A percentile compares a stretch with the other conserved stretches of the same genome.
These are phyloP conservation scores for Agonopterix alstromeriana DNA, from an alignment of 2,888 invertebrate genomes.

Conservation along the genomic window DNA sequence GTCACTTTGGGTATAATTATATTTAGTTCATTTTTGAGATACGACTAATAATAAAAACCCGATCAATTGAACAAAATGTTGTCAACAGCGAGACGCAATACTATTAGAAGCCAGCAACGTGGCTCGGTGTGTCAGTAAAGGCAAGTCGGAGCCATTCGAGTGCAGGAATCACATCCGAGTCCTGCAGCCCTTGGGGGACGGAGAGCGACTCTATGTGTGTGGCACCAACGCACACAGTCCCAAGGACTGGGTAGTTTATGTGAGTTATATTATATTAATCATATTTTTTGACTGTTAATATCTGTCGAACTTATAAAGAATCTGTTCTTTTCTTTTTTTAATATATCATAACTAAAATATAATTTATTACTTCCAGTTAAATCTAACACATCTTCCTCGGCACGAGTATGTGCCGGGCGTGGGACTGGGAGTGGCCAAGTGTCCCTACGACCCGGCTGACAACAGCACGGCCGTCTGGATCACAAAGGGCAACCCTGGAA, in stretches of 20 bases:
- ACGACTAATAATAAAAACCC: neutral
- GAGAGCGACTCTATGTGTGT: constrained; percentile 77
- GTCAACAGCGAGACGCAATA: constrained; percentile 69
- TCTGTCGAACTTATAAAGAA: neutral
- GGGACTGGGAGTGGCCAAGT: constrained; percentile 82
- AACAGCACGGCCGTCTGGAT: constrained; percentile 86
- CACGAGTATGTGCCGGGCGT: constrained; percentile 79
- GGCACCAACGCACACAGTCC: constrained; percentile 81
- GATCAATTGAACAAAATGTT: neutral
- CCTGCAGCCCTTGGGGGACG: constrained; percentile 80
- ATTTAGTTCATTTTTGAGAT: neutral
- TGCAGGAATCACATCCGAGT: constrained; percentile 80
- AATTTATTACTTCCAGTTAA: constrained; percentile 44
- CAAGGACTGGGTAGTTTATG: constrained; percentile 79
- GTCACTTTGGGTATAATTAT: too few relatives aligned
- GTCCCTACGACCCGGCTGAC: constrained; percentile 84
- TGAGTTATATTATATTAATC: constrained; percentile 38
- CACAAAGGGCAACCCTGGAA: constrained; percentile 81
- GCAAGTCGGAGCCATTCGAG: constrained; percentile 80
- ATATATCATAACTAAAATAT: too few relatives aligned
- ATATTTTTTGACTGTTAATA: neutral
- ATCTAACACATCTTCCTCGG: constrained; percentile 73
- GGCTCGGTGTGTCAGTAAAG: constrained; percentile 78
- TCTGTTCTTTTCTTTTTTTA: neutral
- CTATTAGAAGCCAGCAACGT: constrained; percentile 78